Percentiles rank a stretch among this genome's conserved stretches.
These are phyloP conservation scores for Agrilus cyanescens DNA, from an alignment of 2,888 invertebrate genomes.

Conservation along the genomic window DNA sequence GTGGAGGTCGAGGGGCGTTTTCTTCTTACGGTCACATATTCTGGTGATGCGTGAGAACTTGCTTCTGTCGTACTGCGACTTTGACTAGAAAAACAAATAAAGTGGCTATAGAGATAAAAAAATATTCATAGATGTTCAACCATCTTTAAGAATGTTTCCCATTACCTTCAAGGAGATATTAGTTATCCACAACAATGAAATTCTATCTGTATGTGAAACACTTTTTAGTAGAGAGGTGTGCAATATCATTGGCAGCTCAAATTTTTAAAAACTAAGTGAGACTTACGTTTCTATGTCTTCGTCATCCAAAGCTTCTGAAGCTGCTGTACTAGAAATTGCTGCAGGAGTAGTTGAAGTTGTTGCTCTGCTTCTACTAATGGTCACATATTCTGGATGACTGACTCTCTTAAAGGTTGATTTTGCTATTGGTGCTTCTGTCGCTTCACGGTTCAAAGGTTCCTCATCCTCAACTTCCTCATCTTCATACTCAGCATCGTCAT, in stretches of 20 bases:
- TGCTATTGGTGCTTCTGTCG: constrained; percentile 16
- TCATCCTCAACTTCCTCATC: constrained; percentile 20
- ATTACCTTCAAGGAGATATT: no score
- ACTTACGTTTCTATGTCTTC: constrained; percentile 6
- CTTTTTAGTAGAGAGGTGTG: no score
- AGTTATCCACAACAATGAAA: no score
- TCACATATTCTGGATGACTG: constrained; percentile 49
- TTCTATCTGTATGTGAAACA: no score
- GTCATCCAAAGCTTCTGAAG: constrained; percentile 2
- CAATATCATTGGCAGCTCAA: no score
- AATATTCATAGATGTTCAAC: no score
- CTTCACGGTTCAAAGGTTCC: constrained; percentile 13
- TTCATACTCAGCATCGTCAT: constrained; percentile 13
- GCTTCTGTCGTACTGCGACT: background rate
- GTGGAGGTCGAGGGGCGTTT: constrained; percentile 38
- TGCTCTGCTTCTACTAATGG: constrained; percentile 51
- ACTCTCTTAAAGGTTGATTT: constrained; percentile 16
- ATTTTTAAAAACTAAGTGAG: no score
- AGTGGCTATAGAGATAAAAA: no score
- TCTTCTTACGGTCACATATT: constrained; percentile 51
- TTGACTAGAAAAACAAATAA: no score
- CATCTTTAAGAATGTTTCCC: no score
- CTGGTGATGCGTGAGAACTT: constrained; percentile 29
- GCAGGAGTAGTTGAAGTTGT: constrained; percentile 25
- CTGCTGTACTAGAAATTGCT: background rate